phyloP scores from a whole-genome alignment of 2,113 vertebrate genomes.

The Psammodynastes pulverulentus region DNA sequence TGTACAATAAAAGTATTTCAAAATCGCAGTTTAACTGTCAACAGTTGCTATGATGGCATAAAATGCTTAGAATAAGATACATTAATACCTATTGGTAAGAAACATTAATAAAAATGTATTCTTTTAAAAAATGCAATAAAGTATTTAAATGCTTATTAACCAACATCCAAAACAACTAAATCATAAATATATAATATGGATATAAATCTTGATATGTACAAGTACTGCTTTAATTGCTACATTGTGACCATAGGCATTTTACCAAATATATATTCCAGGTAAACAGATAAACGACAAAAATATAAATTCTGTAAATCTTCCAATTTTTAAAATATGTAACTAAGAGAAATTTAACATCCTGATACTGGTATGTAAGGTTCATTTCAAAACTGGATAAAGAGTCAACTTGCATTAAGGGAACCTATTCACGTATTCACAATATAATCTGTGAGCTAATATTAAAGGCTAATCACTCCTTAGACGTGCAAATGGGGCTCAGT shows the following conservation, averaged over 20 bases:
- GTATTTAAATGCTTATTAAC: background rate
- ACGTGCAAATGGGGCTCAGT: background rate
- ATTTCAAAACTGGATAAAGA: constrained; percentile 36
- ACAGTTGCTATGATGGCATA: background rate
- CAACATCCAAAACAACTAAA: background rate
- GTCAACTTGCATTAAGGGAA: constrained; percentile 36
- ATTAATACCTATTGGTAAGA: background rate
- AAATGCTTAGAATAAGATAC: background rate
- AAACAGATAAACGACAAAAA: background rate
- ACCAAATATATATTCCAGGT: background rate
- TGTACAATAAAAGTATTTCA: background rate
- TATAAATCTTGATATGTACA: background rate
- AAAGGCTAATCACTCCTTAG: constrained; percentile 24
- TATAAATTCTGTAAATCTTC: background rate
- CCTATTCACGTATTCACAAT: constrained; percentile 63
- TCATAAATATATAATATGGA: background rate
- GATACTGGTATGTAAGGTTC: constrained; percentile 12
- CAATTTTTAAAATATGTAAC: background rate
- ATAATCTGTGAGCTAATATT: constrained; percentile 69
- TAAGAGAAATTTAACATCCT: background rate
- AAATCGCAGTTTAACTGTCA: background rate
- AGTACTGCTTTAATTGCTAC: background rate
- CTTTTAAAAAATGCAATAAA: background rate
- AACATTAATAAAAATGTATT: background rate
- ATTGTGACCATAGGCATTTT: background rate